Evolutionary conservation across 2,888 invertebrate species (phyloP).

Genomic region (Pollenia labialis): DNA sequence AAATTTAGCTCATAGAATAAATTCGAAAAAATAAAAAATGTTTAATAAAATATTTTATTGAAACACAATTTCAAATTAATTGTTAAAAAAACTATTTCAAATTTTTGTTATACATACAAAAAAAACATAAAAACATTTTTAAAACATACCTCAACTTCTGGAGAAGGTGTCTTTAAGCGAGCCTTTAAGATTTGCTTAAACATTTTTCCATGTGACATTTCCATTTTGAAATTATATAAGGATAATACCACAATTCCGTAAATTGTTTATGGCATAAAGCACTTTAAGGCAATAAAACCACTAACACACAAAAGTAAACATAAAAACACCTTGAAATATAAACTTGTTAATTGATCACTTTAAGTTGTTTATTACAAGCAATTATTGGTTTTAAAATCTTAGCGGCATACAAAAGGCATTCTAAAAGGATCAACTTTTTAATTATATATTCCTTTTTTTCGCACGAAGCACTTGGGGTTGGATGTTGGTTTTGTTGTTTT

Average conservation of each 20-base stretch:
- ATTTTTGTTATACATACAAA: neutral
- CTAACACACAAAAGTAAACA: neutral
- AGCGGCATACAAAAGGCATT: neutral
- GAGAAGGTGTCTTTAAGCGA: constrained; percentile 80
- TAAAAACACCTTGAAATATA: neutral
- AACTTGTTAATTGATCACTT: neutral
- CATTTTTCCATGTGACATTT: constrained; percentile 75
- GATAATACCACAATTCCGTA: neutral
- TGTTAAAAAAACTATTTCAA: neutral
- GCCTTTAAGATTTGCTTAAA: constrained; percentile 82
- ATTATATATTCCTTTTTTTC: neutral
- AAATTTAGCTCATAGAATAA: no score
- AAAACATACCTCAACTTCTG: constrained; percentile 81
- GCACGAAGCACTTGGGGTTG: neutral
- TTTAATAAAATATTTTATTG: neutral
- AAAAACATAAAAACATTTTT: neutral
- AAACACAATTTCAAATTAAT: neutral
- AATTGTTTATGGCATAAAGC: neutral
- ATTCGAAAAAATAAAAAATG: no score
- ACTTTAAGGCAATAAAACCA: neutral
- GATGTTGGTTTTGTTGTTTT: constrained; percentile 32
- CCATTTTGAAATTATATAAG: constrained; percentile 23
- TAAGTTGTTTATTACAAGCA: neutral
- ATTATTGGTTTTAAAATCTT: neutral
- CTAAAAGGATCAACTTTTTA: constrained; percentile 13